A percentile compares a stretch with the other conserved stretches of the same genome.
Evolutionary conservation across 2,888 invertebrate genomes (phyloP).

Genomic region (Autographa pulchrina): DNA sequence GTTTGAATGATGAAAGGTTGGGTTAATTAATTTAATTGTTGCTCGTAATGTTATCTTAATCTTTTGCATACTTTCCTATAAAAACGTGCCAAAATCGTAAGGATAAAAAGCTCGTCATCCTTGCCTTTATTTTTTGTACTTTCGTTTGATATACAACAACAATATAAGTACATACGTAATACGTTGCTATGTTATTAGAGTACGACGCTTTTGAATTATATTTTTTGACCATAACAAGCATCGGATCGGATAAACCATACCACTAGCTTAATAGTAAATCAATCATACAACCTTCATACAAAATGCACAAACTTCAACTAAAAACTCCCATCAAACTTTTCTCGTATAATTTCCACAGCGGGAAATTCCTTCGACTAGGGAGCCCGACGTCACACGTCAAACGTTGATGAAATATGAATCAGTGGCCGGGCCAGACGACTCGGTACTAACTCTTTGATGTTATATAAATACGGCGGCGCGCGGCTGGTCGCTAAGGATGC

Average conservation of each 20-base stretch:
- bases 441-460: conserved; percentile 58
- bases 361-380: conserved; percentile 30
- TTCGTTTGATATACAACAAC: not conserved
- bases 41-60: not conserved
- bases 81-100: not conserved
- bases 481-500: conserved; percentile 41
- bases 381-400: conserved; percentile 54
- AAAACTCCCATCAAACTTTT: conserved; percentile 1
- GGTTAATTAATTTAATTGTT: not conserved
- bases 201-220: not conserved
- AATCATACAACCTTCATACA: not conserved
- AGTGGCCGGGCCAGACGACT: conserved; percentile 52
- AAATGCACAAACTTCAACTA: not conserved
- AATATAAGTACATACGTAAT: not conserved
- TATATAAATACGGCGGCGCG: conserved; percentile 53
- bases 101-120: not conserved
- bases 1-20: not conserved
- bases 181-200: not conserved
- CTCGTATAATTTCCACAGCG: conserved; percentile 26
- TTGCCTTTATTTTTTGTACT: not conserved
- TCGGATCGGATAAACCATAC: not conserved
- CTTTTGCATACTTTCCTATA: not conserved
- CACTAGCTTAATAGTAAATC: not conserved
- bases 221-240: not conserved
- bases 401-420: conserved; percentile 64